These are phyloP conservation scores for Anableps anableps DNA, from an alignment of 2,797 vertebrate genomes.

Conservation along the genomic window DNA sequence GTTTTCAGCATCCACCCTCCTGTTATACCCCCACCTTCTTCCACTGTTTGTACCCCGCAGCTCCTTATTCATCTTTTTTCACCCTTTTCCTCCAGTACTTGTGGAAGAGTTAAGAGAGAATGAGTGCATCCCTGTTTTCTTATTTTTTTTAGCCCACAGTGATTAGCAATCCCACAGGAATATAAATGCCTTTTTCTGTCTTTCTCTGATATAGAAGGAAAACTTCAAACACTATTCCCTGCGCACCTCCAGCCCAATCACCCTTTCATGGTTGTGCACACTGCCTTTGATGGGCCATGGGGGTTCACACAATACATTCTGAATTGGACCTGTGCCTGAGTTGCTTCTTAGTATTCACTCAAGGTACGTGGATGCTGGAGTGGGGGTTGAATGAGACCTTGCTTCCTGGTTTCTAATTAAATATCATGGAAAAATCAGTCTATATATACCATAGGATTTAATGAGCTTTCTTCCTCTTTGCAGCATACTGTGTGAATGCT, in stretches of 20 bases:
- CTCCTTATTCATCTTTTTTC: slow-evolving; percentile 58
- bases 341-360: slow-evolving; percentile 81
- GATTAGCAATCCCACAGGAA: slow-evolving; percentile 79
- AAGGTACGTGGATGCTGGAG: slow-evolving; percentile 78
- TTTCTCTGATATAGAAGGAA: slow-evolving; percentile 79
- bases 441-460: slow-evolving; percentile 77
- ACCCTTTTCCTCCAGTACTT: slow-evolving; percentile 63
- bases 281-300: slow-evolving; percentile 77
- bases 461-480: slow-evolving; percentile 54
- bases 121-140: slow-evolving; percentile 74
- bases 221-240: slow-evolving; percentile 82
- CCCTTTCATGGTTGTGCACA: slow-evolving; percentile 70
- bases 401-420: slow-evolving; percentile 79
- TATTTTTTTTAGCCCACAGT: slow-evolving; percentile 69
- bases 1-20: slow-evolving; percentile 63
- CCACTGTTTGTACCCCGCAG: slow-evolving; percentile 33
- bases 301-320: slow-evolving; percentile 80
- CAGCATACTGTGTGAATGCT: slow-evolving; percentile 49
- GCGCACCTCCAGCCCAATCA: slow-evolving; percentile 77
- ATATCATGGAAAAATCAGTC: slow-evolving; percentile 77
- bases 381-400: slow-evolving; percentile 80
- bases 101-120: slow-evolving; percentile 76
- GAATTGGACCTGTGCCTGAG: slow-evolving; percentile 77
- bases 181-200: slow-evolving; percentile 78
- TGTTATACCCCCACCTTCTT: slow-evolving; percentile 34